Evolutionary conservation across 2,797 vertebrate genomes (phyloP).

Genomic region (Poecilia picta): DNA sequence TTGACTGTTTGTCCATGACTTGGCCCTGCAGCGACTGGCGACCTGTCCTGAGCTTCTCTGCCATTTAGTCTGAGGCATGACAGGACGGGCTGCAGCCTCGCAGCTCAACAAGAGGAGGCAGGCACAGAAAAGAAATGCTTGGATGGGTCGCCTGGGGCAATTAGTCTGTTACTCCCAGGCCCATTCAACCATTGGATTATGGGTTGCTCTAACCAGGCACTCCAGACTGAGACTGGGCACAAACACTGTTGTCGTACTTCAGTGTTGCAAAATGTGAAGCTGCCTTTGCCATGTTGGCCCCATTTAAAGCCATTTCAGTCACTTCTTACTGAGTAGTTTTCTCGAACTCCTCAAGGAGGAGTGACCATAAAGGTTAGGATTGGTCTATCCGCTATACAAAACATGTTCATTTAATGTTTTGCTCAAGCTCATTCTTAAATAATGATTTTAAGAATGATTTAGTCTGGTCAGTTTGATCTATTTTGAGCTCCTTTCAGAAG

Average conservation of each 20-base stretch:
- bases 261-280: slow-evolving; percentile 2
- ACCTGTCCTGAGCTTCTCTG: slow-evolving; percentile 43
- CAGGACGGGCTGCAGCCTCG: slow-evolving; percentile 24
- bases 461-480: no score
- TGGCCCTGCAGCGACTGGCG: slow-evolving; percentile 43
- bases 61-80: slow-evolving; percentile 25
- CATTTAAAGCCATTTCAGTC: slow-evolving; percentile 9
- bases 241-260: slow-evolving; percentile 28
- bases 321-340: slow-evolving; percentile 1
- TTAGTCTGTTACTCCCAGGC: slow-evolving; percentile 42
- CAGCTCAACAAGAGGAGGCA: slow-evolving; percentile 21
- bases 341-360: not conserved
- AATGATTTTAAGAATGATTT: no score
- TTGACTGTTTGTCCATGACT: slow-evolving; percentile 22
- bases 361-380: no score
- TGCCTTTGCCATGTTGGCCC: slow-evolving; percentile 5
- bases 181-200: slow-evolving; percentile 45
- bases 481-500: no score
- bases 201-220: slow-evolving; percentile 35
- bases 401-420: no score
- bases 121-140: slow-evolving; percentile 37
- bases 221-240: slow-evolving; percentile 26
- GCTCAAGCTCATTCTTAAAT: no score
- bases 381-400: no score
- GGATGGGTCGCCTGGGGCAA: slow-evolving; percentile 36